Evolutionary conservation across 2,888 invertebrate species (phyloP).

Genomic region (Mythimna lalbum): DNA sequence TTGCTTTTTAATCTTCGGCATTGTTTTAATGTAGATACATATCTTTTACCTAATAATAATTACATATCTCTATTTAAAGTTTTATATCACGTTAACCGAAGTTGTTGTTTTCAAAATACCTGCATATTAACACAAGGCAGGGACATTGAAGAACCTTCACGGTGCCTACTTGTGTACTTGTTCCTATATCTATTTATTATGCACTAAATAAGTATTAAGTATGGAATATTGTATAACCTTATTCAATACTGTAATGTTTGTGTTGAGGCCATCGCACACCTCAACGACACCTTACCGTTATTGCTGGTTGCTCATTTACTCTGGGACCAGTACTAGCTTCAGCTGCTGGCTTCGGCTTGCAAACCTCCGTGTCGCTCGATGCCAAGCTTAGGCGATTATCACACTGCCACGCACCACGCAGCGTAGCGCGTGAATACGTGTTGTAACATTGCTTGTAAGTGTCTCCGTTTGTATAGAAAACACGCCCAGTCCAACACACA

Average conservation of each 20-base stretch:
- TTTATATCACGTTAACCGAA: neutral
- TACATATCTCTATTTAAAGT: conserved; percentile 30
- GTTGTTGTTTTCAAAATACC: neutral
- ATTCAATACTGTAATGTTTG: neutral
- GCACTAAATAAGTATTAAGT: neutral
- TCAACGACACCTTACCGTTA: neutral
- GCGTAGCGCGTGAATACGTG: too few species aligned
- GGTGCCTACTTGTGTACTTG: neutral
- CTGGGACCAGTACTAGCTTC: neutral
- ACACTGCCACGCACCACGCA: too few species aligned
- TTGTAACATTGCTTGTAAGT: too few species aligned
- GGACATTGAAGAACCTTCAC: neutral
- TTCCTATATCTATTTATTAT: neutral
- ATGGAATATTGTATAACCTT: neutral
- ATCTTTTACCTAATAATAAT: conserved; percentile 17
- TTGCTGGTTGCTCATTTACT: neutral
- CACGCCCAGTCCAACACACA: too few species aligned
- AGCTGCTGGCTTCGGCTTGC: neutral
- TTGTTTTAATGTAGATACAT: conserved; percentile 14
- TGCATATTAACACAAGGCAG: neutral
- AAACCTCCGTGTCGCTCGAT: neutral
- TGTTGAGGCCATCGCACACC: neutral
- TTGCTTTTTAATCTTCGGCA: conserved; percentile 7
- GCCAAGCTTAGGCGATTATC: too few species aligned
- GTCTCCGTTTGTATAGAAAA: too few species aligned